A percentile compares a stretch with the other conserved stretches of the same genome.
Conservation (phyloP, 2,888 invertebrate species). For the Tyria jacobaeae region DNA sequence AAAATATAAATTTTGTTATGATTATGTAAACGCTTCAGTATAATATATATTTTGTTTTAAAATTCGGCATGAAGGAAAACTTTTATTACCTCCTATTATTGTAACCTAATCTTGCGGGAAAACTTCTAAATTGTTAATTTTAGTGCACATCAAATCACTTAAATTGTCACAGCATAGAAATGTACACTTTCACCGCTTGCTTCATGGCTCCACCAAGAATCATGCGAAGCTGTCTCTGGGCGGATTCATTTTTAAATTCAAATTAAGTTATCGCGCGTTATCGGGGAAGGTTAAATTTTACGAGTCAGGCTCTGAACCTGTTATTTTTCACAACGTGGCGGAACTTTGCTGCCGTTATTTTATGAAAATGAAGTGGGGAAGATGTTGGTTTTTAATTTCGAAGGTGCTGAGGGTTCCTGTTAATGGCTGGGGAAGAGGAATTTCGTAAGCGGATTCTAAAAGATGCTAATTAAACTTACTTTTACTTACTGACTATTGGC, state of each 20-base stretch:
- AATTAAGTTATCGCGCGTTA: constrained; percentile 55
- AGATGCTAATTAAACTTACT: neutral
- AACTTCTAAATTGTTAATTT: too few species aligned
- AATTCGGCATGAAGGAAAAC: too few species aligned
- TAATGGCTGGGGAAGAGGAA: neutral
- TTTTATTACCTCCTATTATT: too few species aligned
- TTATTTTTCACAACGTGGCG: constrained; percentile 37
- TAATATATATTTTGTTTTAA: too few species aligned
- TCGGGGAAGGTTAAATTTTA: constrained; percentile 51
- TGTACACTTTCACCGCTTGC: neutral
- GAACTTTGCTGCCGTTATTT: constrained; percentile 31
- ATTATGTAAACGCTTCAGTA: too few species aligned
- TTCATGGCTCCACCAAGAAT: constrained; percentile 28
- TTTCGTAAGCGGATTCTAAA: constrained; percentile 1
- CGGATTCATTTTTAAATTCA: constrained; percentile 60
- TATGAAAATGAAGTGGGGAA: constrained; percentile 23
- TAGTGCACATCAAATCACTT: too few species aligned
- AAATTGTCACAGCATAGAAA: neutral
- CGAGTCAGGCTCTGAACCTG: constrained; percentile 29
- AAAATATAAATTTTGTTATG: too few species aligned
- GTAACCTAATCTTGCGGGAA: too few species aligned
- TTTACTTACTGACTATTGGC: neutral
- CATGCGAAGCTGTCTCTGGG: constrained; percentile 38
- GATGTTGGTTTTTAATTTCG: constrained; percentile 27
- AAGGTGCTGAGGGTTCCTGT: constrained; percentile 4